Conservation (phyloP, 2,888 invertebrate species). For the Apamea crenata region DNA sequence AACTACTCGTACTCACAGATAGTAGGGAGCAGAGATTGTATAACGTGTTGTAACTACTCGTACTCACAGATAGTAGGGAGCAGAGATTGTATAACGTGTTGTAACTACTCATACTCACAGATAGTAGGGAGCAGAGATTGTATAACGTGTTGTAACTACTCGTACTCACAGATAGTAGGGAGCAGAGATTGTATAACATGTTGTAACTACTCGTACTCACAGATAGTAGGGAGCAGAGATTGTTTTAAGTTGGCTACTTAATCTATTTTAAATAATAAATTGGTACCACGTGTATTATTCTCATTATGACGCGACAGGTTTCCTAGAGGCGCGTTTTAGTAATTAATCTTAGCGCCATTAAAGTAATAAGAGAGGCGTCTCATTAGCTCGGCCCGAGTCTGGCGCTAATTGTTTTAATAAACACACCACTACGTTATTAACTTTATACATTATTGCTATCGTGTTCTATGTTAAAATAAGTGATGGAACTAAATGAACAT, state of each 20-base stretch:
- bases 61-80: too few species aligned
- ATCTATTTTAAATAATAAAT: not conserved
- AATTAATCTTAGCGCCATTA: conserved; percentile 54
- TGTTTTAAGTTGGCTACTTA: not conserved
- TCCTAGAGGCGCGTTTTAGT: conserved; percentile 26
- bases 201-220: not conserved
- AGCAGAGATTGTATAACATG: too few species aligned
- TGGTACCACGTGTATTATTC: not conserved
- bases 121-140: too few species aligned
- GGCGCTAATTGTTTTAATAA: conserved; percentile 37
- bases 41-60: not conserved
- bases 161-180: too few species aligned
- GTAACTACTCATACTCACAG: not conserved
- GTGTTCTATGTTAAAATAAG: conserved; percentile 13
- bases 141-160: not conserved
- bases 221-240: not conserved
- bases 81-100: too few species aligned
- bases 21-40: too few species aligned
- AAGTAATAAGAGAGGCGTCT: conserved; percentile 48
- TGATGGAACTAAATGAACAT: not conserved
- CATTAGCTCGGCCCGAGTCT: conserved; percentile 33
- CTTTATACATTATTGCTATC: conserved; percentile 10
- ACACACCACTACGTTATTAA: conserved; percentile 30
- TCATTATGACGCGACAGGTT: not conserved
- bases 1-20: not conserved